Evolutionary conservation across 2,888 invertebrate species (phyloP), one percentile per base, ranked within the genome.

Genomic region (Lepidonotus clava): DNA sequence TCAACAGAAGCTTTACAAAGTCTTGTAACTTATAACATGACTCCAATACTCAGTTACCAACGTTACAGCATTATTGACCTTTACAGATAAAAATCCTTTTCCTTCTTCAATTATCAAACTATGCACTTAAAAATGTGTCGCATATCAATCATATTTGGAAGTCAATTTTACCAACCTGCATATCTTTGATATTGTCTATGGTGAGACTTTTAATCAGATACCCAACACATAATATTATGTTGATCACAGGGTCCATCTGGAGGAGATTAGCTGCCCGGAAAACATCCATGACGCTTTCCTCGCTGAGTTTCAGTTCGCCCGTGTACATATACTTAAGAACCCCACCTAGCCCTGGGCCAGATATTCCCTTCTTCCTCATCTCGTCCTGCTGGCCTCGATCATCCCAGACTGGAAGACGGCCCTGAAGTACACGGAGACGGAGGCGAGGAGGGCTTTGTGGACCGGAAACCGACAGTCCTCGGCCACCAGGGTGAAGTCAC

Each of bases 401-500:
- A 86, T 86, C n/a, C 86, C 86, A 36, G 76, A 76, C 34, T 56
- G 32, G 56, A 86, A 86, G 32, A 38, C 36, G 34, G 56, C 86
- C 34, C 61, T 28, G 56, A 86, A 86, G 56, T 86, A 86, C 36
- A 80, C 80, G 2, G 36, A 56, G 28, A 61, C 32, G 21, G 41
- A 38, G 11, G 86, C 86, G 34, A 86, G 21, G 21, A 80, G 18
- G 28, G 34, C 34, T 80, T 53, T 76, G 53, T 86, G 86, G 36
- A 80, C 77, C 11, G 11, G 76, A 36, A 86, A 80, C 6, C 32
- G 38, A 21, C 24, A 24, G 18, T 38, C 56, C 1, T 53, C 56
- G 14, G 80, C 86, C 53, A 80, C 51, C 76, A 86, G 53, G 2
- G 77, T 80, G 80, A 53, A 86, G 86, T 86, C 86, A 83, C 83